Conservation (phyloP, 1,140 invertebrate genomes). For the Ceratitis capitata region DNA sequence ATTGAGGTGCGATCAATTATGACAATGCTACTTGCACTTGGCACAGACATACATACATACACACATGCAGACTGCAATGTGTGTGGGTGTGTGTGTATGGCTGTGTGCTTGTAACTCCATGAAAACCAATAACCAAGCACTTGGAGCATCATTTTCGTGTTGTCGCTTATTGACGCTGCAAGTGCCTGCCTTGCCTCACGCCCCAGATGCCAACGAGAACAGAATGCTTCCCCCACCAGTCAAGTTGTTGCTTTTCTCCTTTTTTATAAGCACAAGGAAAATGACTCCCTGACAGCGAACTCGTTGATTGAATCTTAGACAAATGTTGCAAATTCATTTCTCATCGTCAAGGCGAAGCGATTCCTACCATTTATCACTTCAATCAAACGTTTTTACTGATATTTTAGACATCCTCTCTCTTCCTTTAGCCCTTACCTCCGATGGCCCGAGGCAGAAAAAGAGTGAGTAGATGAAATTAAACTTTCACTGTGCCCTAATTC, state of each 20-base stretch:
- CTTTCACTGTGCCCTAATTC: no score
- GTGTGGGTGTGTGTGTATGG: neutral
- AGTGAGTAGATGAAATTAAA: no score
- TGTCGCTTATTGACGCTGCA: neutral
- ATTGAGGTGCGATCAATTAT: conserved; percentile 31
- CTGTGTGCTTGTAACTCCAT: neutral
- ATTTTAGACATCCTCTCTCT: no score
- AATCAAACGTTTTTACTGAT: no score
- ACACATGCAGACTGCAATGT: no score
- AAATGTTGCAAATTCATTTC: neutral
- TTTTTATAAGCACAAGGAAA: neutral
- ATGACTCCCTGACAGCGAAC: neutral
- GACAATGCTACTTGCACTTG: neutral
- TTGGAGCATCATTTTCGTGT: neutral
- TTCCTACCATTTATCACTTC: no score
- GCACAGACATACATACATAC: neutral
- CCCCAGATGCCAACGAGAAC: neutral
- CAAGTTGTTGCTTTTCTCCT: neutral
- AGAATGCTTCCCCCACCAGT: neutral
- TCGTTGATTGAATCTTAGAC: neutral
- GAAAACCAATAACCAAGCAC: neutral
- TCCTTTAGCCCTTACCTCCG: no score
- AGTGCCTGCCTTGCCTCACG: neutral
- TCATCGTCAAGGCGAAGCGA: neutral
- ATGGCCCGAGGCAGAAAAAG: no score